These are phyloP conservation scores for Platyscapa corneri DNA, from an alignment of 1,140 invertebrate genomes.

Conservation along the genomic window DNA sequence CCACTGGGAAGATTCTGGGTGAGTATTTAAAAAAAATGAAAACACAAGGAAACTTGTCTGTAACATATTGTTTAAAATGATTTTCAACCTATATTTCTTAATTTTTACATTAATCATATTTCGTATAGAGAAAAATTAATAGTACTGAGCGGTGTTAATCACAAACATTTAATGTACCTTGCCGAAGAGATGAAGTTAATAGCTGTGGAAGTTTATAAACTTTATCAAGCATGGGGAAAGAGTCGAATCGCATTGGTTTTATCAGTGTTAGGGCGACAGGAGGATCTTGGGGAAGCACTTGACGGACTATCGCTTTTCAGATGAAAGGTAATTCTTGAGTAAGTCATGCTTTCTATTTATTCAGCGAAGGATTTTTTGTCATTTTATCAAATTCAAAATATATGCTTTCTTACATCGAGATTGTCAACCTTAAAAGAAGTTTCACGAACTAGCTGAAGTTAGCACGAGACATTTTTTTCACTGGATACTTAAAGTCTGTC, in stretches of 20 bases:
- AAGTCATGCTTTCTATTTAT: neutral
- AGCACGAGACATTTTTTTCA: neutral
- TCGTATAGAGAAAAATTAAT: conserved; percentile 57
- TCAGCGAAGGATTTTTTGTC: neutral
- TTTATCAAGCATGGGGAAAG: conserved; percentile 51
- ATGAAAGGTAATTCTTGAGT: neutral
- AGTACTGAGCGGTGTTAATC: conserved; percentile 59
- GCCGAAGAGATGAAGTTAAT: conserved; percentile 52
- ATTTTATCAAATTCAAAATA: neutral
- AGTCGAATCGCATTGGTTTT: conserved; percentile 55
- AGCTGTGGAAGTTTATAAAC: conserved; percentile 45
- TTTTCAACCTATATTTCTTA: neutral
- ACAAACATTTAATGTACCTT: conserved; percentile 61
- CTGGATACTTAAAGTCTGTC: neutral
- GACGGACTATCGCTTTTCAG: conserved; percentile 50
- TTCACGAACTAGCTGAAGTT: neutral
- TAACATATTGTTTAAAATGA: neutral
- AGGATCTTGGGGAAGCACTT: conserved; percentile 58
- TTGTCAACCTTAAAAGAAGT: neutral
- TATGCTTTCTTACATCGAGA: neutral
- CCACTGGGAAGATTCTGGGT: conserved; percentile 58
- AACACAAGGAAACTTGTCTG: neutral
- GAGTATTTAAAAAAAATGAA: conserved; percentile 14
- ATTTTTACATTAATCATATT: neutral
- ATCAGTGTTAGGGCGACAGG: conserved; percentile 56